A percentile compares a stretch with the other conserved stretches of the same genome.
phyloP scores from a whole-genome alignment of 2,113 vertebrate species.

The Colaptes auratus region DNA sequence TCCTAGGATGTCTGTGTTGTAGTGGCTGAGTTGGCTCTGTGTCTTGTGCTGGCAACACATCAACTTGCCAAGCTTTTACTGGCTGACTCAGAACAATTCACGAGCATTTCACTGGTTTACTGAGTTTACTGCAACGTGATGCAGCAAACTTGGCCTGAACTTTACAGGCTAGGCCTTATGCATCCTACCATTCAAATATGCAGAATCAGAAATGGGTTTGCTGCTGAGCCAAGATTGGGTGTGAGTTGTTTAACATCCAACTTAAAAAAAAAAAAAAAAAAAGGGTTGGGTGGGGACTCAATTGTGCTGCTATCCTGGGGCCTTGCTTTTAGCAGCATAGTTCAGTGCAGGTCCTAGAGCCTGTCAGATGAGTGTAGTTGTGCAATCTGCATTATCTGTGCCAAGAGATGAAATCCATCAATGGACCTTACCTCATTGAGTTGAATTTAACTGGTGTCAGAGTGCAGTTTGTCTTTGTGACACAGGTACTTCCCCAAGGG shows the following conservation, averaged over 20 bases:
- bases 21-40: background rate
- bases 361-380: background rate
- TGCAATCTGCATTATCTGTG: background rate
- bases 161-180: background rate
- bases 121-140: background rate
- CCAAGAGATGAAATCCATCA: background rate
- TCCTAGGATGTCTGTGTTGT: background rate
- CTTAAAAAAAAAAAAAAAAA: background rate
- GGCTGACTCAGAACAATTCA: background rate
- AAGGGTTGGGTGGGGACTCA: background rate
- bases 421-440: background rate
- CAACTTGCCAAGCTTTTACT: background rate
- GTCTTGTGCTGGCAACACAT: background rate
- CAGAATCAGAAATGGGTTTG: background rate
- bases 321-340: background rate
- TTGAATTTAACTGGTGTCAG: background rate
- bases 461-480: background rate
- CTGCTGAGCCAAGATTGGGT: background rate
- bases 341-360: background rate
- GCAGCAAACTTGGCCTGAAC: background rate
- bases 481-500: background rate
- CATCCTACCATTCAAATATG: background rate
- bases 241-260: background rate
- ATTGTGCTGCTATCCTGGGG: background rate
- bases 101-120: background rate